Evolutionary conservation across 2,113 vertebrate genomes (phyloP).

Genomic region (Pedetes capensis): DNA sequence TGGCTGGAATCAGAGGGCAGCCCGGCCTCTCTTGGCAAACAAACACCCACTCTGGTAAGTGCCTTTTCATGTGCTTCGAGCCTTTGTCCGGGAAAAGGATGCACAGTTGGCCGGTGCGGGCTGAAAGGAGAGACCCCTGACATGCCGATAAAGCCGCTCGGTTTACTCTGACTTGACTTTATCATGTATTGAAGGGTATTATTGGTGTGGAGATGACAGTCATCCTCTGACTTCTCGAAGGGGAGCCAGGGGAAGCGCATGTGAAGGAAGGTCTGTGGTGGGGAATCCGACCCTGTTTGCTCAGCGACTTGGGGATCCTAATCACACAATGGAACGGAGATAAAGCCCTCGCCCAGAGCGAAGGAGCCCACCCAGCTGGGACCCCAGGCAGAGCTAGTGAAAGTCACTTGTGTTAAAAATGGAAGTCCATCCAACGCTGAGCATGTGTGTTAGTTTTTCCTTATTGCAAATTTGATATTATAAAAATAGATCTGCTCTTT

Average conservation of each 20-base stretch:
- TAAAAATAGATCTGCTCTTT: constrained; percentile 65
- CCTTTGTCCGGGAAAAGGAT: constrained; percentile 82
- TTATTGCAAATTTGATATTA: constrained; percentile 33
- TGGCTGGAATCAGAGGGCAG: constrained; percentile 63
- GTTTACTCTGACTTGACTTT: constrained; percentile 88
- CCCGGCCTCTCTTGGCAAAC: constrained; percentile 78
- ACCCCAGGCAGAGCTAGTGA: constrained; percentile 35
- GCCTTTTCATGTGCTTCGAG: constrained; percentile 82
- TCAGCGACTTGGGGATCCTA: constrained; percentile 79
- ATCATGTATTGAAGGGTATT: constrained; percentile 87
- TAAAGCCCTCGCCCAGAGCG: constrained; percentile 72
- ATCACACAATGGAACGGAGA: constrained; percentile 79
- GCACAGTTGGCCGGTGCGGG: constrained; percentile 84
- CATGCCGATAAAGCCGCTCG: constrained; percentile 87
- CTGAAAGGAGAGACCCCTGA: constrained; percentile 86
- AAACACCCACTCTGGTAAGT: constrained; percentile 82
- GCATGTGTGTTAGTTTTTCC: constrained; percentile 49
- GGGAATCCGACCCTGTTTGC: constrained; percentile 82
- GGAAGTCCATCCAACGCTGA: constrained; percentile 56
- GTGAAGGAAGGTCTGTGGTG: constrained; percentile 83
- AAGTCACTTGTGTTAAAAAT: constrained; percentile 56
- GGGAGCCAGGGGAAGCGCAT: constrained; percentile 85
- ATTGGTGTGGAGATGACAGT: constrained; percentile 86
- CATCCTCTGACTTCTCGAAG: constrained; percentile 68
- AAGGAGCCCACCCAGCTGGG: constrained; percentile 62